These are phyloP conservation scores for Pseudorhiza aurosa DNA, from an alignment of 30 jellyfish, hydroid and myxozoan genomes.

Conservation along the genomic window DNA sequence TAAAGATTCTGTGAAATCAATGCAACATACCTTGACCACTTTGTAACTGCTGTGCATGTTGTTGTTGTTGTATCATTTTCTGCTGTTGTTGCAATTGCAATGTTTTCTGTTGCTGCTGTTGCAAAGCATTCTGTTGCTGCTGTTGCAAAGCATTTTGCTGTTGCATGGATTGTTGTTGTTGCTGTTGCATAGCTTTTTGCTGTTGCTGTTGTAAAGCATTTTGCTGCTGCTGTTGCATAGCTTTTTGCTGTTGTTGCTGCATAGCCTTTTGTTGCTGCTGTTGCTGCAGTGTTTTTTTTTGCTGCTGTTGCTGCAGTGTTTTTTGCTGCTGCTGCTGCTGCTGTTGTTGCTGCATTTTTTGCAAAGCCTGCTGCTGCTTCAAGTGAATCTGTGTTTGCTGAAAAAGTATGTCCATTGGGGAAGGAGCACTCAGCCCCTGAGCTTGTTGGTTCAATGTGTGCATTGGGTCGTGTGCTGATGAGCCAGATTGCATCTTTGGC, in stretches of 20 bases:
- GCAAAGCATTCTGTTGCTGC: slow-evolving; percentile 42
- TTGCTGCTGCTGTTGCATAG: slow-evolving; percentile 2
- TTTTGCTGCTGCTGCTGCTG: slow-evolving; percentile 20
- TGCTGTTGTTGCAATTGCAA: slow-evolving; percentile 17
- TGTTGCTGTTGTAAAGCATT: slow-evolving; percentile 38
- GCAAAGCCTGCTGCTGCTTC: slow-evolving; percentile 13
- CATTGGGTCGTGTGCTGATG: slow-evolving; percentile 29
- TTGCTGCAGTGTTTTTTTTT: slow-evolving; percentile 24
- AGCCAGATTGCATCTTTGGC: slow-evolving; percentile 24
- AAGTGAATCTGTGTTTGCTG: background rate
- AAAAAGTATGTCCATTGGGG: slow-evolving; percentile 3
- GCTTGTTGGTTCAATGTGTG: slow-evolving; percentile 35
- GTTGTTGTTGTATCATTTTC: slow-evolving; percentile 69
- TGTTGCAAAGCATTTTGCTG: slow-evolving; percentile 11
- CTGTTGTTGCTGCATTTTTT: slow-evolving; percentile 9
- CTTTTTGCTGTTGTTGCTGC: slow-evolving; percentile 50
- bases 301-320: slow-evolving; percentile 55
- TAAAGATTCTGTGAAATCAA: too few relatives aligned
- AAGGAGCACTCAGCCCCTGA: slow-evolving; percentile 8
- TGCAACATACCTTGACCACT: slow-evolving; percentile 6
- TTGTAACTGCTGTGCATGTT: slow-evolving; percentile 48
- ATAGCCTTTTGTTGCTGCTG: slow-evolving; percentile 25
- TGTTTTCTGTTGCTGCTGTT: slow-evolving; percentile 49
- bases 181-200: slow-evolving; percentile 33
- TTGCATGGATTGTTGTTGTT: slow-evolving; percentile 26